A percentile compares a stretch with the other conserved stretches of the same genome.
Conservation (phyloP, 1,140 invertebrate species). For the Ceratina japonica region DNA sequence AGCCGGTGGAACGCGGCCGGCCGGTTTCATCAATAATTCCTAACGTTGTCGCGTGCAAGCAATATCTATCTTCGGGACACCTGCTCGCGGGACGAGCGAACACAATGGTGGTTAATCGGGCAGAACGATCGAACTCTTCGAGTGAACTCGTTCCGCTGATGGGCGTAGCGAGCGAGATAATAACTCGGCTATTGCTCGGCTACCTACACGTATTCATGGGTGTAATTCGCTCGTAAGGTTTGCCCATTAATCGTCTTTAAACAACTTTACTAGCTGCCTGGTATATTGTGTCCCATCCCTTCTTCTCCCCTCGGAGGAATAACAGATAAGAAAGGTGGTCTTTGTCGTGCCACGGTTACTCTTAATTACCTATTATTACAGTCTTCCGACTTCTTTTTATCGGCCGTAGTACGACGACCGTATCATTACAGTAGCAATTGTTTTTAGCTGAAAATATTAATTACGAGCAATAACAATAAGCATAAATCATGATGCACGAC, state of each 20-base stretch:
- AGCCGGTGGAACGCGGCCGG: background rate
- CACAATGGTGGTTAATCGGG: constrained; percentile 44
- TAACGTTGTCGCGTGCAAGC: constrained; percentile 34
- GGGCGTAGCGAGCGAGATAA: constrained; percentile 37
- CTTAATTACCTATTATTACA: background rate
- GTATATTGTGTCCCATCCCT: background rate
- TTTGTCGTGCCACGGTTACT: background rate
- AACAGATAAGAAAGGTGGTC: background rate
- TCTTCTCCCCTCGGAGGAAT: background rate
- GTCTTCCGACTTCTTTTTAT: background rate
- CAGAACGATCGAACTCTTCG: constrained; percentile 47
- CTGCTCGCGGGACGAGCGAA: constrained; percentile 28
- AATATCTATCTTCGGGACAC: constrained; percentile 44
- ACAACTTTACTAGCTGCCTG: constrained; percentile 14
- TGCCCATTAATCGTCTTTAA: constrained; percentile 3
- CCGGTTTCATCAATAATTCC: constrained; percentile 37
- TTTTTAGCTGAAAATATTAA: background rate
- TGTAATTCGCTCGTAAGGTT: constrained; percentile 22
- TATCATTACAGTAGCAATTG: background rate
- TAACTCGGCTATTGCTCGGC: constrained; percentile 37
- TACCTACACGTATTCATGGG: constrained; percentile 28
- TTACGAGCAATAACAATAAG: background rate
- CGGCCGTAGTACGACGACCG: no score
- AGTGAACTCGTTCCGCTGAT: constrained; percentile 28
- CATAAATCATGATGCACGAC: background rate